Base-by-base conservation (phyloP, 2,113 vertebrate species). In the Cacatua alba region DNA sequence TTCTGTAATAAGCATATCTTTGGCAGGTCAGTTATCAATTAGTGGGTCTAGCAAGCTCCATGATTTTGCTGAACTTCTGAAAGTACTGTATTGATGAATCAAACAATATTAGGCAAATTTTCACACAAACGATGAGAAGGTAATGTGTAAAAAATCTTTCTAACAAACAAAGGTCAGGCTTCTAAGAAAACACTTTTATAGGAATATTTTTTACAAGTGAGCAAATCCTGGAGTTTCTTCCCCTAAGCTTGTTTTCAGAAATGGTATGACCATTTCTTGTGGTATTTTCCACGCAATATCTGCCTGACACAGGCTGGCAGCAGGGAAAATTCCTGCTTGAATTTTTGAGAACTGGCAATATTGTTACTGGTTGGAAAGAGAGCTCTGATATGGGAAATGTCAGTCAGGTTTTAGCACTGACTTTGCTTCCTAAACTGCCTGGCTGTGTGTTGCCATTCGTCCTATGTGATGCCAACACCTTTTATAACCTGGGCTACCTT, bases 171-270 rank as follows among this genome's bases (percentile, higher is more conserved):
- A 81, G 28, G 1, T 24, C 29, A 65, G 1, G 7, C 5, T 48
- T 60, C 14, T 74, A 44, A 65, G 9, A 70, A 74, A 74, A 28
- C 4, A 46, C 3, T 67, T 53, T 7, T 6, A 7, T 26, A 0
- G 41, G 1, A 29, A 5, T 46, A 51, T 53, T 65, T 5, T 67
- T 70, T 53, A 28, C 4, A 77, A 65, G 3, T 41, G 11, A 49
- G 3, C 11, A 71, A 85, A 87, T 51, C 1, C 7, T 72, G 29
- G 4, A 0, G 0, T 2, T 39, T 79, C 67, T 60, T 6, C 4
- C 19, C 3, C 19, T 28, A 25, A 37, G 4, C 5, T 65, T 92
- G 5, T 35, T 80, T 92, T 82, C 29, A 83, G 35, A 92, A 83
- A 51, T 14, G 1, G 6, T 14, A 37, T 33, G 7, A 48, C 9